Evolutionary conservation across 1,140 invertebrate species (phyloP).

Genomic region (Geopemphigus sp.): DNA sequence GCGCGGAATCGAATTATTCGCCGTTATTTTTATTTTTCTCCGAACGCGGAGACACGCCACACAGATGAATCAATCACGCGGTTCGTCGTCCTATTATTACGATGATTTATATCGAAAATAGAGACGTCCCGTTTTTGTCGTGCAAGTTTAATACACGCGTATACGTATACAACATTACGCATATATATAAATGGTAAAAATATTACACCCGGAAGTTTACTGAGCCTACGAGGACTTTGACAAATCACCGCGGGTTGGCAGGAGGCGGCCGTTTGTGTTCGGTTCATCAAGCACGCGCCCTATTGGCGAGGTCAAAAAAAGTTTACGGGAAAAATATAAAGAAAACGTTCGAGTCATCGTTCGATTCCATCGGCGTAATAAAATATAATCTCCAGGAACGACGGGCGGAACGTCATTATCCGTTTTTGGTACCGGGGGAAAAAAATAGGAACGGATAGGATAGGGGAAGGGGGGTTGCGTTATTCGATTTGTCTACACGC

Average conservation of each 20-base stretch:
- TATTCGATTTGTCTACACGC: conserved; percentile 41
- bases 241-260: conserved; percentile 8
- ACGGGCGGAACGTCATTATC: conserved; percentile 36
- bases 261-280: conserved; percentile 17
- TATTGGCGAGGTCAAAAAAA: conserved; percentile 45
- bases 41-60: too few relatives aligned
- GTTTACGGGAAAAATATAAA: conserved; percentile 31
- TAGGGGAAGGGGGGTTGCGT: too few relatives aligned
- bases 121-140: neutral
- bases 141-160: neutral
- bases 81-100: too few relatives aligned
- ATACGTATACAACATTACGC: neutral
- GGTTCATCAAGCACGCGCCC: conserved; percentile 40
- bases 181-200: neutral
- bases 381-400: conserved; percentile 38
- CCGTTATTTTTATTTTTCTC: neutral
- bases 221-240: conserved; percentile 39
- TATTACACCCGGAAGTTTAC: conserved; percentile 47
- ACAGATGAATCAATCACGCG: too few relatives aligned
- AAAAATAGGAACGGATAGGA: too few relatives aligned
- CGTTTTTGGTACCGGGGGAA: too few relatives aligned
- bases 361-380: conserved; percentile 39
- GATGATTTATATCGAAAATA: neutral
- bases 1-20: too few relatives aligned
- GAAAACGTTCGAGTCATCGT: conserved; percentile 43